These are phyloP conservation scores for Drosophila leonis DNA, from an alignment of 2,888 invertebrate species.

Conservation along the genomic window DNA sequence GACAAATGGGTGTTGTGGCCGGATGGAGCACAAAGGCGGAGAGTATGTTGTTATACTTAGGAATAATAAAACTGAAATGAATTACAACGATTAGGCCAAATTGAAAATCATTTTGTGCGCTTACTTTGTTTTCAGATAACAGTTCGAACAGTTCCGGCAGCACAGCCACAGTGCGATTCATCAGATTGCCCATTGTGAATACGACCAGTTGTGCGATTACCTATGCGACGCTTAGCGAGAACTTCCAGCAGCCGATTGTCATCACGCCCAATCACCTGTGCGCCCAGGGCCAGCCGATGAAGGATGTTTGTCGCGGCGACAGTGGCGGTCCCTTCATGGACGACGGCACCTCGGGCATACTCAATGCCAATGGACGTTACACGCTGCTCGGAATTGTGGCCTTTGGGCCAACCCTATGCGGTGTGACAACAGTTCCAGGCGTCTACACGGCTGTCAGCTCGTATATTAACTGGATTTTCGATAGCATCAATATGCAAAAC, in stretches of 20 bases:
- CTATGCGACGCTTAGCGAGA: constrained; percentile 84
- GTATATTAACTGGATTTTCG: constrained; percentile 84
- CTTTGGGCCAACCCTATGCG: constrained; percentile 84
- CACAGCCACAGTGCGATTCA: constrained; percentile 83
- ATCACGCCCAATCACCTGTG: constrained; percentile 84
- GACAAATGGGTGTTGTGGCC: constrained; percentile 88
- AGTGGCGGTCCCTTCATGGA: constrained; percentile 85
- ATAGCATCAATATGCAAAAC: constrained; percentile 35
- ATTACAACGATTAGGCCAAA: background rate
- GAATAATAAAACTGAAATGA: constrained; percentile 13
- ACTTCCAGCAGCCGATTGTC: constrained; percentile 84
- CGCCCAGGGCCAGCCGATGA: constrained; percentile 84
- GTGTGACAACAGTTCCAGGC: constrained; percentile 84
- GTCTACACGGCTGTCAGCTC: constrained; percentile 85
- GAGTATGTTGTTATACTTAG: constrained; percentile 82
- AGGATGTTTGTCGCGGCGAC: constrained; percentile 85
- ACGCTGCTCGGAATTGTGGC: constrained; percentile 83
- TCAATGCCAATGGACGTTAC: constrained; percentile 63
- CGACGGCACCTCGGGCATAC: constrained; percentile 71
- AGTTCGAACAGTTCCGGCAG: constrained; percentile 12
- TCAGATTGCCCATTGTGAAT: constrained; percentile 85
- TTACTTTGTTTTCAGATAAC: constrained; percentile 33
- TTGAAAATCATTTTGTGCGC: constrained; percentile 1
- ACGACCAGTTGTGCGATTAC: constrained; percentile 84
- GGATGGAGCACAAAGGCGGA: constrained; percentile 91